Percentiles rank a stretch among this genome's conserved stretches.
These are phyloP conservation scores for Stomorhina lunata DNA, from an alignment of 2,888 invertebrate species.

Conservation along the genomic window DNA sequence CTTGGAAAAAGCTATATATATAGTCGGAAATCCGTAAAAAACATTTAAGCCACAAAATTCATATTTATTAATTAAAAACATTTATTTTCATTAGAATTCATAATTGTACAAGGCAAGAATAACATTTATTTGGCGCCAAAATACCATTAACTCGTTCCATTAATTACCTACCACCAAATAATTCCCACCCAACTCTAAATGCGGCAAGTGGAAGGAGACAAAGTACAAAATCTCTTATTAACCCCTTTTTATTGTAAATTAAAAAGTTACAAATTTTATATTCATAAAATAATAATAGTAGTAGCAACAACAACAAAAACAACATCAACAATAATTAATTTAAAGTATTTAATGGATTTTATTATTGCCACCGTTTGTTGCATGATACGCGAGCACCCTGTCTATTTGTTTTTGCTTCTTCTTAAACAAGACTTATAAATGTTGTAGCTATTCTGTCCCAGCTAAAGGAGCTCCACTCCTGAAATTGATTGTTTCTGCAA, in stretches of 20 bases:
- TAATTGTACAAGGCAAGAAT: constrained; percentile 11
- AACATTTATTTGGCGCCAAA: constrained; percentile 50
- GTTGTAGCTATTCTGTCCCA: neutral
- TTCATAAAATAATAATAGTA: constrained; percentile 57
- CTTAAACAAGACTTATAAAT: constrained; percentile 55
- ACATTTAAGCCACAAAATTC: constrained; percentile 77
- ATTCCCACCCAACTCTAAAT: neutral
- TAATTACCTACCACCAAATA: constrained; percentile 13
- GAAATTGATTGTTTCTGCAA: neutral
- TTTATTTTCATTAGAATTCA: constrained; percentile 79
- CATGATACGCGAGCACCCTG: neutral
- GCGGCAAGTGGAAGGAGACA: neutral
- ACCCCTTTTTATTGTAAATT: constrained; percentile 62
- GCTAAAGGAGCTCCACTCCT: too few relatives aligned
- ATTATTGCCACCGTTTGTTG: constrained; percentile 20
- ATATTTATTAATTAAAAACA: constrained; percentile 80
- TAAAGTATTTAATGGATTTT: constrained; percentile 72
- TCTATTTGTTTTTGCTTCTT: constrained; percentile 44
- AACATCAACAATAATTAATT: constrained; percentile 76
- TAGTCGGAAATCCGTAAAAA: constrained; percentile 24
- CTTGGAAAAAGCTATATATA: constrained; percentile 37
- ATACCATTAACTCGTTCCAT: constrained; percentile 32
- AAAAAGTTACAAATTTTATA: constrained; percentile 55
- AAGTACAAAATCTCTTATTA: constrained; percentile 50
- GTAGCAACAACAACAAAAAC: neutral